These are phyloP conservation scores for Coreoperca whiteheadi DNA, from an alignment of 2,113 vertebrate species.

Conservation along the genomic window DNA sequence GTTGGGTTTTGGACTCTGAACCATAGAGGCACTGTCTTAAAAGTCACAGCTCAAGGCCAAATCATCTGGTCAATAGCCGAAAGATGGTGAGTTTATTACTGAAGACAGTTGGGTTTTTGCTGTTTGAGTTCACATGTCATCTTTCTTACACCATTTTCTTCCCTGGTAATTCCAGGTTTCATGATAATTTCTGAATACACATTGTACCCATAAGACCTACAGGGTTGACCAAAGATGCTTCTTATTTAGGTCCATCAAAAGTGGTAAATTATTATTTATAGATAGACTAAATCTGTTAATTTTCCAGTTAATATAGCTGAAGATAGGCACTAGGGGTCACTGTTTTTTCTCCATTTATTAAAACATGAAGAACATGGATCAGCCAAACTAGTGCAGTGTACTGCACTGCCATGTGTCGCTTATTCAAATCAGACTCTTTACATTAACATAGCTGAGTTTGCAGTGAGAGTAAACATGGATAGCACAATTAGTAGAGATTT, in stretches of 20 bases:
- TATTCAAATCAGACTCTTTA: not conserved
- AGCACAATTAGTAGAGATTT: not conserved
- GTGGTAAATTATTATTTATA: conserved; percentile 5
- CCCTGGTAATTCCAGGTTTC: not conserved
- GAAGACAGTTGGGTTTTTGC: conserved; percentile 6
- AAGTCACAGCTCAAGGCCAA: conserved; percentile 36
- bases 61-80: conserved; percentile 18
- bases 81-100: conserved; percentile 4
- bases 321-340: conserved; percentile 55
- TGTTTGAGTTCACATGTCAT: conserved; percentile 18
- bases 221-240: conserved; percentile 61
- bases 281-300: not conserved
- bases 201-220: not conserved
- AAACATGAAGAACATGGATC: conserved; percentile 3
- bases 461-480: not conserved
- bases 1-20: conserved; percentile 7
- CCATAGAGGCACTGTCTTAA: not conserved
- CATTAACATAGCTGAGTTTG: not conserved
- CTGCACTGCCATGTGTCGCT: not conserved
- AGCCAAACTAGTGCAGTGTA: not conserved
- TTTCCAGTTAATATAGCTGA: not conserved
- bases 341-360: conserved; percentile 8
- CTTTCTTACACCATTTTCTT: conserved; percentile 5
- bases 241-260: conserved; percentile 19
- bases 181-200: conserved; percentile 12